These are phyloP conservation scores for Polietes domitor DNA, from an alignment of 2,888 invertebrate genomes.

Conservation along the genomic window DNA sequence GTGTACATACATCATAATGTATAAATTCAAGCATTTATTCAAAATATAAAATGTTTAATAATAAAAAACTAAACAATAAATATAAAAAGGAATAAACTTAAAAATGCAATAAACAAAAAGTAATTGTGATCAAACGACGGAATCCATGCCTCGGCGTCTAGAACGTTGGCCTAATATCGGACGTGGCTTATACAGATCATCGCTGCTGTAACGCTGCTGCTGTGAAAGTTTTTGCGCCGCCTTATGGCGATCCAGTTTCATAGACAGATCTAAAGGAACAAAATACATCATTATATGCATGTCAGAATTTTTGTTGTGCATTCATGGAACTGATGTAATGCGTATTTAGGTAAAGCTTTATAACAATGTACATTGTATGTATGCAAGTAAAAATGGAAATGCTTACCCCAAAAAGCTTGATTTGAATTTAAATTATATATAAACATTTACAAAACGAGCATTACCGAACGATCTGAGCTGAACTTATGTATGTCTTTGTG, in stretches of 20 bases:
- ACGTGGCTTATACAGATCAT: conserved; percentile 88
- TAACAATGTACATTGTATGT: no score
- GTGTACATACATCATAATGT: background rate
- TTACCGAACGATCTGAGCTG: no score
- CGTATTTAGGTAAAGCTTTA: background rate
- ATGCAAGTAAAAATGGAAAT: conserved; percentile 10
- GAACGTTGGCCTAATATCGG: conserved; percentile 83
- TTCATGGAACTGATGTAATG: conserved; percentile 1
- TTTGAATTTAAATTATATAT: conserved; percentile 26
- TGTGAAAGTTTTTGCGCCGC: conserved; percentile 71
- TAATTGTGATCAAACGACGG: conserved; percentile 46
- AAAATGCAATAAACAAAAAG: background rate
- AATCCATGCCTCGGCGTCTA: conserved; percentile 80
- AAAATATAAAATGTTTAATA: conserved; percentile 1
- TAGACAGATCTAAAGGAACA: conserved; percentile 45
- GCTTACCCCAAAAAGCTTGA: conserved; percentile 51
- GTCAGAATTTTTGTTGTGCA: background rate
- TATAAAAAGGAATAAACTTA: background rate
- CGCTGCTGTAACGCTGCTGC: conserved; percentile 85
- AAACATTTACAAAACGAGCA: background rate
- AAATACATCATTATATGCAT: conserved; percentile 3
- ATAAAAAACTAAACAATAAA: background rate
- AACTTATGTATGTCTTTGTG: no score
- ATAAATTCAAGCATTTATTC: conserved; percentile 7
- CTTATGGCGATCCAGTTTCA: conserved; percentile 52